Base-by-base conservation (phyloP, 2,113 vertebrate genomes). In the Phoenicopterus ruber region DNA sequence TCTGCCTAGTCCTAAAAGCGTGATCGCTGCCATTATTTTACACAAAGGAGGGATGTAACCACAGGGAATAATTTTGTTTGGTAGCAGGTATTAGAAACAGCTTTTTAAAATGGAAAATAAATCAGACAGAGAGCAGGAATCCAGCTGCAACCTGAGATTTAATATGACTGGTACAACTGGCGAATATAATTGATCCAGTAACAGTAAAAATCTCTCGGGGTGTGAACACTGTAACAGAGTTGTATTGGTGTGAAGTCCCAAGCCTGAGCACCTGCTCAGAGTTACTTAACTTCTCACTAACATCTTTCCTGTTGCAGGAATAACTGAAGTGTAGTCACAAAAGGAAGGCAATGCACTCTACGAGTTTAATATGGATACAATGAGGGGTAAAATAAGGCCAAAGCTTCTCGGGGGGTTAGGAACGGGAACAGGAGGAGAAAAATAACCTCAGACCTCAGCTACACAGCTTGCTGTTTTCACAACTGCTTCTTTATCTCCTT, bases 211-310 rank as follows among this genome's bases (percentile, higher is more conserved):
- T 29, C 42, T 57, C 52, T 32, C 1, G 0, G 38, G 61, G 4
- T 3, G 3, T 1, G 4, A 11, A 69, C 3, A 0, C 3, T 4
- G 36, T 2, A 26, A 10, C 36, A 1, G 22, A 38, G 72, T 9
- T 15, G 9, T 2, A 3, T 1, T 0, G 3, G 20, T 31, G 12
- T 17, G 29, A 59, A 46, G 34, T 13, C 61, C 57, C 17, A 3
- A n/a, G 59, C 0, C 54, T 31, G 49, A 85, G 70, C 90, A 55
- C 21, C 70, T 4, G 58, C 47, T 76, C 49, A 28, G 49, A 57
- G 49, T 25, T 26, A 25, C 24, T 67, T 18, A 22, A 2, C 19
- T 25, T 50, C 65, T 36, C 67, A 11, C 66, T 55, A 12, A 4
- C 34, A 9, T 20, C 40, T 85, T n/a, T 90, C 54, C 19, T 5